These are phyloP conservation scores for Phortica variegata DNA, from an alignment of 1,140 invertebrate species.

Conservation along the genomic window DNA sequence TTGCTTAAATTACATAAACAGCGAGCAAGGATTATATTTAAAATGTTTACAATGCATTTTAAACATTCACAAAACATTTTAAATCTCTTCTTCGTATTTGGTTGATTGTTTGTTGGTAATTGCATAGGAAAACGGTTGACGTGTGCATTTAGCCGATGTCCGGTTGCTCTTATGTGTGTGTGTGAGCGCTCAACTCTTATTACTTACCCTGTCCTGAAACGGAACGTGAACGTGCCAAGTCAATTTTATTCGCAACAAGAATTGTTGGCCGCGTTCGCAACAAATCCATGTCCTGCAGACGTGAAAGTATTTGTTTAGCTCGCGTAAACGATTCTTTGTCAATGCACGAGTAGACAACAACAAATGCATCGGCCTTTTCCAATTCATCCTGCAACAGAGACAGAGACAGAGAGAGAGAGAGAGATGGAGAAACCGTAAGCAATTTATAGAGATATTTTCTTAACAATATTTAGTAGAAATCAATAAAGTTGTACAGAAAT, in stretches of 20 bases:
- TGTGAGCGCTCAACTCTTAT: neutral
- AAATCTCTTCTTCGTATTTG: neutral
- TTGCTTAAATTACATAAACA: too few species aligned
- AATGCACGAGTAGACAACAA: slow-evolving; percentile 88
- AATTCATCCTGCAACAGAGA: slow-evolving; percentile 72
- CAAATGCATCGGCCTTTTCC: slow-evolving; percentile 77
- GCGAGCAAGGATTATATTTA: too few species aligned
- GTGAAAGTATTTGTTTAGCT: slow-evolving; percentile 74
- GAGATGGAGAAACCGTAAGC: neutral
- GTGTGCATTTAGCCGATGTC: neutral
- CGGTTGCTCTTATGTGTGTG: neutral
- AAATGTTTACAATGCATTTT: too few species aligned
- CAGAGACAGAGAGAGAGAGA: slow-evolving; percentile 12
- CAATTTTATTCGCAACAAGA: slow-evolving; percentile 93
- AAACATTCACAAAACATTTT: too few species aligned
- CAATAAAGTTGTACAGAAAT: neutral
- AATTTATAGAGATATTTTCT: neutral
- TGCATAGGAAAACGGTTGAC: neutral
- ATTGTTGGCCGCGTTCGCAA: slow-evolving; percentile 76
- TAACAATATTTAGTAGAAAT: neutral
- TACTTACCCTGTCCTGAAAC: slow-evolving; percentile 84
- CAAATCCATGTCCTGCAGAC: slow-evolving; percentile 74
- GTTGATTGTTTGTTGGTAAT: neutral
- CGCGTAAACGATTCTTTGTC: slow-evolving; percentile 85
- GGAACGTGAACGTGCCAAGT: slow-evolving; percentile 85